These are phyloP conservation scores for Serrognathus titanus DNA, from an alignment of 2,888 invertebrate genomes.

Conservation along the genomic window DNA sequence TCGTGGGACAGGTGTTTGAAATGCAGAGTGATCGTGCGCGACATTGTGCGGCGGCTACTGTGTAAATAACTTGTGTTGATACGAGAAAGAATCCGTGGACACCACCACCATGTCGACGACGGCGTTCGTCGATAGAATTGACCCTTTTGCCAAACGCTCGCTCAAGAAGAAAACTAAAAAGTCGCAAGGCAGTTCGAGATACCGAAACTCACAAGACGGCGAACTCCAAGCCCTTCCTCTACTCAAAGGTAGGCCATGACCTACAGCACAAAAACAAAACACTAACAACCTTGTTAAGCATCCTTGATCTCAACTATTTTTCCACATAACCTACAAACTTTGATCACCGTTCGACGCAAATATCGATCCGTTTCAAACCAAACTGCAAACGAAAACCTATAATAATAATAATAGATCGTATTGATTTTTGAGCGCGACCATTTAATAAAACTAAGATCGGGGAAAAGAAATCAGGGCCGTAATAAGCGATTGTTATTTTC, in stretches of 20 bases:
- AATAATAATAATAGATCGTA: no score
- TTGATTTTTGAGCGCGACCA: not conserved
- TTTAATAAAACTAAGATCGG: no score
- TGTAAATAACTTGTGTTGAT: conserved; percentile 25
- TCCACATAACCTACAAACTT: conserved; percentile 21
- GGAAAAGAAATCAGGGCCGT: no score
- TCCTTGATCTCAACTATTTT: conserved; percentile 19
- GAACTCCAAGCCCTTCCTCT: conserved; percentile 94
- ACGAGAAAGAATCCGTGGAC: conserved; percentile 10
- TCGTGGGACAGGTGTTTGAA: conserved; percentile 33
- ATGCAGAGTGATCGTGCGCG: conserved; percentile 39
- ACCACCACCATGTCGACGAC: conserved; percentile 69
- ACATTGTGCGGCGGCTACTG: conserved; percentile 34
- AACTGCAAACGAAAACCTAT: not conserved
- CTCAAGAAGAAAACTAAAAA: conserved; percentile 97
- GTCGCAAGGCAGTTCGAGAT: conserved; percentile 98
- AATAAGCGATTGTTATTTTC: no score
- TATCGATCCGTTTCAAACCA: not conserved
- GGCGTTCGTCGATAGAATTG: conserved; percentile 98
- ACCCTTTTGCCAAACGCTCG: conserved; percentile 98
- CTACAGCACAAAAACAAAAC: conserved; percentile 12
- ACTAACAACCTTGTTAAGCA: conserved; percentile 1
- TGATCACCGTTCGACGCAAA: conserved; percentile 12
- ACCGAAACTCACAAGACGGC: conserved; percentile 96
- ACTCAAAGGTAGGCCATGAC: conserved; percentile 80